These are phyloP conservation scores for Poecilus cupreus DNA, from an alignment of 2,888 invertebrate species.

Conservation along the genomic window DNA sequence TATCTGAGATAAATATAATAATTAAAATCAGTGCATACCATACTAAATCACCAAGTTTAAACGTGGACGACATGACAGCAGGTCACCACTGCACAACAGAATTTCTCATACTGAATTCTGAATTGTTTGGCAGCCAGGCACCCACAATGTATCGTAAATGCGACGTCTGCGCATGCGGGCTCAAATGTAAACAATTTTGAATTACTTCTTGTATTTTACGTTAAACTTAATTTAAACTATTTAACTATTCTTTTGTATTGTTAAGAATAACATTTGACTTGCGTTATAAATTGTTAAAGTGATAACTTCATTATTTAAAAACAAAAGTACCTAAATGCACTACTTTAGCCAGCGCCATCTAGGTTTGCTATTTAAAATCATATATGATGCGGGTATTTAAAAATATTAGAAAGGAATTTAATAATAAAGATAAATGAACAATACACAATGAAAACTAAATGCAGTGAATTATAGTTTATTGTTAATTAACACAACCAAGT, in stretches of 20 bases:
- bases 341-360: not conserved
- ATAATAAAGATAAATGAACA: constrained; percentile 6
- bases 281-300: not conserved
- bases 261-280: not conserved
- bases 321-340: too few species aligned
- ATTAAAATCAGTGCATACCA: constrained; percentile 75
- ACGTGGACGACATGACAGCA: constrained; percentile 75
- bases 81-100: constrained; percentile 59
- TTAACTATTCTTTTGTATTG: not conserved
- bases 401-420: constrained; percentile 2
- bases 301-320: not conserved
- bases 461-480: too few species aligned
- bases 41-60: constrained; percentile 81
- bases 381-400: constrained; percentile 2
- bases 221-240: not conserved
- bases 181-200: constrained; percentile 56
- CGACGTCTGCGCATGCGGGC: constrained; percentile 58
- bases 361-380: not conserved
- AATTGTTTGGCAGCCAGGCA: constrained; percentile 62
- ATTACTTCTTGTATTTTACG: not conserved
- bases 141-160: constrained; percentile 50
- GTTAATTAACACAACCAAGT: too few species aligned
- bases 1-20: constrained; percentile 35
- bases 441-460: not conserved
- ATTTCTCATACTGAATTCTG: constrained; percentile 67